Conservation (phyloP, 2,888 invertebrate species). For the Apamea sordens region DNA sequence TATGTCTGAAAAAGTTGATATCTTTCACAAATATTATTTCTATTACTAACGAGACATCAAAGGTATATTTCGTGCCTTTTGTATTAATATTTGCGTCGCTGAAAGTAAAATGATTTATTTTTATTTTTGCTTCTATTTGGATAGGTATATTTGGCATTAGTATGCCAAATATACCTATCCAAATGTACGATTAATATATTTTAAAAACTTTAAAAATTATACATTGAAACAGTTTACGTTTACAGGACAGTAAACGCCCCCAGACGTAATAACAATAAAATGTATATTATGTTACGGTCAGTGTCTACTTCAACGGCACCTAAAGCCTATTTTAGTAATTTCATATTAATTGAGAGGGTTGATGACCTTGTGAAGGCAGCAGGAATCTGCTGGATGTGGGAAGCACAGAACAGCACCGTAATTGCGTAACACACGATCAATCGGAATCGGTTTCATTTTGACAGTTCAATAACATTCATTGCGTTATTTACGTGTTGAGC, state of each 20-base stretch:
- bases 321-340: not conserved
- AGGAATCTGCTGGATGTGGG: too few species aligned
- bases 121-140: constrained; percentile 16
- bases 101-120: constrained; percentile 34
- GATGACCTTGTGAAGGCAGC: too few species aligned
- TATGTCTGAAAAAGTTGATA: constrained; percentile 33
- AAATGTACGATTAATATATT: constrained; percentile 10
- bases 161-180: too few species aligned
- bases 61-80: constrained; percentile 36
- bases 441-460: too few species aligned
- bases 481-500: too few species aligned
- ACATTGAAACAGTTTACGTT: not conserved
- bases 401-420: too few species aligned
- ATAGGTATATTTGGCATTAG: constrained; percentile 20
- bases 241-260: not conserved
- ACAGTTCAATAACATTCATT: too few species aligned
- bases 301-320: not conserved
- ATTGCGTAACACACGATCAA: too few species aligned
- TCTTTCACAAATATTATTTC: constrained; percentile 37
- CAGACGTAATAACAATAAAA: not conserved
- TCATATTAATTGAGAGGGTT: not conserved
- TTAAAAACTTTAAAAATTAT: too few species aligned
- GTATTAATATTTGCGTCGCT: constrained; percentile 20
- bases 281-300: not conserved
- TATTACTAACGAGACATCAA: constrained; percentile 57